Conservation (phyloP, 2,888 invertebrate genomes). For the Perithous albicinctus region DNA sequence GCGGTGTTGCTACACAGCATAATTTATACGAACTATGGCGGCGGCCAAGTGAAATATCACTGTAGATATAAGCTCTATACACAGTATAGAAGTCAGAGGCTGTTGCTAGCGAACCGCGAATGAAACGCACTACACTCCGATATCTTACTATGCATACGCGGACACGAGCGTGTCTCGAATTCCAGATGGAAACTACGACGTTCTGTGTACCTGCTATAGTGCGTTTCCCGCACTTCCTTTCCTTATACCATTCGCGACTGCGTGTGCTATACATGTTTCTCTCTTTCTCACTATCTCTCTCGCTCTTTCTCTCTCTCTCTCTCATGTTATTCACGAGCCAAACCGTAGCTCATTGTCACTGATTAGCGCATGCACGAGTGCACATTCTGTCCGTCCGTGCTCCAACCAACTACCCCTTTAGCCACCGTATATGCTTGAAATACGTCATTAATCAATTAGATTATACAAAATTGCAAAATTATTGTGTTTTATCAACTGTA, state of each 20-base stretch:
- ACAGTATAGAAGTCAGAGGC: constrained; percentile 4
- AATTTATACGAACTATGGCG: constrained; percentile 49
- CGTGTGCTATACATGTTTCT: background rate
- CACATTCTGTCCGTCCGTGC: background rate
- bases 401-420: background rate
- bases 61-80: background rate
- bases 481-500: no score
- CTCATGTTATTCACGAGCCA: background rate
- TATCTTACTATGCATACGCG: constrained; percentile 56
- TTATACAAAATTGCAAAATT: no score
- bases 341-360: background rate
- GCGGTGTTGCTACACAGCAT: constrained; percentile 16
- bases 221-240: background rate
- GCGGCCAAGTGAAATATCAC: constrained; percentile 36
- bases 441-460: constrained; percentile 58
- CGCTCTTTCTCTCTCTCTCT: background rate
- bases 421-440: constrained; percentile 25
- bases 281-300: no score
- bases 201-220: background rate
- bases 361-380: constrained; percentile 14
- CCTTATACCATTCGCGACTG: background rate
- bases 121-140: constrained; percentile 42
- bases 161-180: constrained; percentile 57
- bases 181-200: constrained; percentile 3
- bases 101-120: constrained; percentile 30